Percentiles rank a stretch among this genome's conserved stretches.
Evolutionary conservation across 2,797 vertebrate genomes (phyloP).

Genomic region (Cottoperca gobio): DNA sequence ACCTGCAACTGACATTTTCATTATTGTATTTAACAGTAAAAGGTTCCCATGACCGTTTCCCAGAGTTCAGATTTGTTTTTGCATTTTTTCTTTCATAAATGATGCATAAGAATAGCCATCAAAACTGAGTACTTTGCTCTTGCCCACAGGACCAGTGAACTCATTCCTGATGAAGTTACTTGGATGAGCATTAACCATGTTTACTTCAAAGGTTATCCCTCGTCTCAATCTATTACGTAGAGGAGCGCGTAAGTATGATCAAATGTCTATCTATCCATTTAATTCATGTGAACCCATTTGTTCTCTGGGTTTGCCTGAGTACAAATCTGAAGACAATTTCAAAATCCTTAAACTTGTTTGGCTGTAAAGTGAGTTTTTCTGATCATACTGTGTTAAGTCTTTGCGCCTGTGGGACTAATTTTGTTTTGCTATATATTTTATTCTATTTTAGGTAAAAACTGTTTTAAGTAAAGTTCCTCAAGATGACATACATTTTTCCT

Average conservation of each 20-base stretch:
- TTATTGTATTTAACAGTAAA: too few species aligned
- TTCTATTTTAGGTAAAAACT: too few species aligned
- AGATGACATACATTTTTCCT: background rate
- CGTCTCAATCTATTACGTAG: slow-evolving; percentile 69
- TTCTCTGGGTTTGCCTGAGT: too few species aligned
- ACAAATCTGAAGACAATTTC: too few species aligned
- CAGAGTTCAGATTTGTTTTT: background rate
- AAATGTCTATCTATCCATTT: background rate
- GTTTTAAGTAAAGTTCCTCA: background rate
- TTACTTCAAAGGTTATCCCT: slow-evolving; percentile 74
- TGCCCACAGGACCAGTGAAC: slow-evolving; percentile 47
- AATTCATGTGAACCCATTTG: background rate
- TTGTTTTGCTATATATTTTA: too few species aligned
- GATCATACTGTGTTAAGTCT: too few species aligned
- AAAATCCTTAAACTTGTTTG: too few species aligned
- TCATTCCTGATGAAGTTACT: slow-evolving; percentile 50
- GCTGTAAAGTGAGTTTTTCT: too few species aligned
- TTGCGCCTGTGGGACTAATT: too few species aligned
- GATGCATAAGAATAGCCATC: background rate
- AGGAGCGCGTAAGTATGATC: slow-evolving; percentile 75
- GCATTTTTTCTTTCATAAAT: background rate
- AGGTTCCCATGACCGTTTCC: background rate
- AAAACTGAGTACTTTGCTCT: background rate
- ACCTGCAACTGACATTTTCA: background rate
- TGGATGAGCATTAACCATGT: slow-evolving; percentile 74